Percentiles rank a stretch among this genome's conserved stretches.
Conservation (phyloP, 2,888 invertebrate species). For the Mimas tiliae region DNA sequence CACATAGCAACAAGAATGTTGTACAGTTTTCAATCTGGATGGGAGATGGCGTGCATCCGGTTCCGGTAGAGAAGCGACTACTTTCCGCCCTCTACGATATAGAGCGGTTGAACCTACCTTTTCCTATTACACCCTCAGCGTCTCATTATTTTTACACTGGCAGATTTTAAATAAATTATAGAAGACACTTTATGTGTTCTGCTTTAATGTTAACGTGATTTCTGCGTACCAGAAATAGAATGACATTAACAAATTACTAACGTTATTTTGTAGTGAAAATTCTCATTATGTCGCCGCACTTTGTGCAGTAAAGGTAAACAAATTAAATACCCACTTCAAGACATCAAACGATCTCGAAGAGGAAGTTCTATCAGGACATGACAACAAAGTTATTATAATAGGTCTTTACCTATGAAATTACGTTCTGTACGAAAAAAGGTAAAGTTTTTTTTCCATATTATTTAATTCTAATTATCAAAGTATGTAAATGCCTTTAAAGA, state of each 20-base stretch:
- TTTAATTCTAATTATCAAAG: no score
- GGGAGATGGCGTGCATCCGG: slow-evolving; percentile 55
- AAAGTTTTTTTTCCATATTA: no score
- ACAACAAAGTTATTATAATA: slow-evolving; percentile 45
- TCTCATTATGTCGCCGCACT: not conserved
- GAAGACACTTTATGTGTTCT: slow-evolving; percentile 26
- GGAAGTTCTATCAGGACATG: slow-evolving; percentile 30
- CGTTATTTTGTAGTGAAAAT: not conserved
- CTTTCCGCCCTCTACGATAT: slow-evolving; percentile 43
- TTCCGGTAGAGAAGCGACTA: slow-evolving; percentile 48
- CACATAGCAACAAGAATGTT: slow-evolving; percentile 27
- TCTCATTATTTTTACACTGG: slow-evolving; percentile 48
- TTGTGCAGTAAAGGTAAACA: not conserved
- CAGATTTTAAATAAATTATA: slow-evolving; percentile 37
- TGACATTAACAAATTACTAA: slow-evolving; percentile 10
- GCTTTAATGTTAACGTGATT: slow-evolving; percentile 8
- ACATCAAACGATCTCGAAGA: slow-evolving; percentile 29
- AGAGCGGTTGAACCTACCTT: slow-evolving; percentile 38
- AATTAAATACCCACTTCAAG: slow-evolving; percentile 17
- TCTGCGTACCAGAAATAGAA: not conserved
- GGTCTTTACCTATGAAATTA: no score
- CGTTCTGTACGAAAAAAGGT: no score
- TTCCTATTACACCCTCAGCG: slow-evolving; percentile 45
- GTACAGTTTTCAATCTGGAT: slow-evolving; percentile 49
- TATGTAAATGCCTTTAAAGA: no score